Conservation (phyloP, 2,888 invertebrate genomes). For the Masnerella sp. region DNA sequence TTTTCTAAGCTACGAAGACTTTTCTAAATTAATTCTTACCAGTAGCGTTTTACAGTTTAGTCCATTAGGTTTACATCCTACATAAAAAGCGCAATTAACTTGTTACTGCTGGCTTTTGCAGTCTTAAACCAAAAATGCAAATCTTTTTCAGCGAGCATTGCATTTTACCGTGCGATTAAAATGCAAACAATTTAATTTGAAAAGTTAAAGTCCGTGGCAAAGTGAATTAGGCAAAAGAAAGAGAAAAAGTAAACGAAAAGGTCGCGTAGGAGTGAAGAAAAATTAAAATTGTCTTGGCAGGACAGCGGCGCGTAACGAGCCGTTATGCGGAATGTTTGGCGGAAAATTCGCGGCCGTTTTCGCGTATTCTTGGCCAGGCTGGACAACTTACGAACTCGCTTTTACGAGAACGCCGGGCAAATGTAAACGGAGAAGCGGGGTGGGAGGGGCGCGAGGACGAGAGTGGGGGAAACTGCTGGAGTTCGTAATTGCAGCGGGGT, state of each 20-base stretch:
- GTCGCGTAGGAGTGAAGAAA: conserved; percentile 7
- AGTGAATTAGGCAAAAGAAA: conserved; percentile 15
- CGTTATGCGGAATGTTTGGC: conserved; percentile 39
- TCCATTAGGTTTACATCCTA: too few relatives aligned
- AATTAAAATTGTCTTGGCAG: conserved; percentile 15
- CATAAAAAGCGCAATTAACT: too few relatives aligned
- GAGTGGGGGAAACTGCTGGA: conserved; percentile 63
- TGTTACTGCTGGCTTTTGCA: too few relatives aligned
- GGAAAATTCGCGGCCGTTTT: conserved; percentile 65
- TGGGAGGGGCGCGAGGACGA: conserved; percentile 25
- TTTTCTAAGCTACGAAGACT: too few relatives aligned
- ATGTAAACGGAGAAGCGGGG: conserved; percentile 66
- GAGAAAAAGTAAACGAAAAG: not conserved
- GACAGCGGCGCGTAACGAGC: conserved; percentile 20
- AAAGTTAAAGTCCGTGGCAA: conserved; percentile 13
- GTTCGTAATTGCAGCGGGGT: conserved; percentile 75
- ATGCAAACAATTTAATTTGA: conserved; percentile 14
- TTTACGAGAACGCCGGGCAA: conserved; percentile 70
- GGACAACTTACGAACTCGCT: conserved; percentile 71
- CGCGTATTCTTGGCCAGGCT: conserved; percentile 62
- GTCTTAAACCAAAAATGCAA: too few relatives aligned
- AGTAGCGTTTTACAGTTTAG: too few relatives aligned
- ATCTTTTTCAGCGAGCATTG: too few relatives aligned
- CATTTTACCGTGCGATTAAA: too few relatives aligned
- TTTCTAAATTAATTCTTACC: too few relatives aligned